Conservation (phyloP, 2,113 vertebrate genomes). For the Alligator mississippiensis region DNA sequence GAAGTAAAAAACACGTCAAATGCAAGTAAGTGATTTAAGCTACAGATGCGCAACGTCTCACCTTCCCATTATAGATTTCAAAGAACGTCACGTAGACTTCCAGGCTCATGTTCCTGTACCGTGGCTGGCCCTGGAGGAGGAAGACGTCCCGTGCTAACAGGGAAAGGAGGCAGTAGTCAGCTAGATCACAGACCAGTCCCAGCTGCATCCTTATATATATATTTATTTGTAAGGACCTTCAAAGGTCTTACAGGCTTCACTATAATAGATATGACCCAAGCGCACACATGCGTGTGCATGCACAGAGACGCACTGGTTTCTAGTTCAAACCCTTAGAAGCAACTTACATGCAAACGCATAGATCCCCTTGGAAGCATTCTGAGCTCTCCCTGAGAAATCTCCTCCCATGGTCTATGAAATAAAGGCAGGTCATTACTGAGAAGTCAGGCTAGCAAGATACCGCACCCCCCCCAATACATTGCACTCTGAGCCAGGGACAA, state of each 20-base stretch:
- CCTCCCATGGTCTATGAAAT: constrained; percentile 94
- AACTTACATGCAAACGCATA: constrained; percentile 93
- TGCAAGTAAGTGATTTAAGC: too few relatives aligned
- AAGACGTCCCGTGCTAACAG: constrained; percentile 93
- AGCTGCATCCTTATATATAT: neutral
- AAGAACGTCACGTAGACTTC: constrained; percentile 93
- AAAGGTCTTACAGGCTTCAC: neutral
- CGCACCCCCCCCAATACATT: too few relatives aligned
- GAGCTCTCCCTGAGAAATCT: constrained; percentile 87
- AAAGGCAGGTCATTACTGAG: neutral
- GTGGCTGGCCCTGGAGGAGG: constrained; percentile 84
- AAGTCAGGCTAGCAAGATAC: neutral
- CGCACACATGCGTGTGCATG: too few relatives aligned
- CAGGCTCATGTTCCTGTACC: constrained; percentile 80
- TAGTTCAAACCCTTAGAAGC: neutral
- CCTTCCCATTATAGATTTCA: constrained; percentile 99
- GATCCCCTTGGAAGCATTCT: constrained; percentile 91
- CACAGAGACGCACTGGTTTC: too few relatives aligned
- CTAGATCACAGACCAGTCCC: neutral
- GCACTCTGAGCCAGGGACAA: too few relatives aligned
- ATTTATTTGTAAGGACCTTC: neutral
- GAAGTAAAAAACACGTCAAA: neutral
- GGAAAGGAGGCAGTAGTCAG: neutral
- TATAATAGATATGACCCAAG: neutral
- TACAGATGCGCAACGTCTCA: constrained; percentile 50